Percentiles rank a stretch among this genome's conserved stretches.
These are phyloP conservation scores for Clarias laeviceps DNA, from an alignment of 2,797 vertebrate genomes.

Conservation along the genomic window DNA sequence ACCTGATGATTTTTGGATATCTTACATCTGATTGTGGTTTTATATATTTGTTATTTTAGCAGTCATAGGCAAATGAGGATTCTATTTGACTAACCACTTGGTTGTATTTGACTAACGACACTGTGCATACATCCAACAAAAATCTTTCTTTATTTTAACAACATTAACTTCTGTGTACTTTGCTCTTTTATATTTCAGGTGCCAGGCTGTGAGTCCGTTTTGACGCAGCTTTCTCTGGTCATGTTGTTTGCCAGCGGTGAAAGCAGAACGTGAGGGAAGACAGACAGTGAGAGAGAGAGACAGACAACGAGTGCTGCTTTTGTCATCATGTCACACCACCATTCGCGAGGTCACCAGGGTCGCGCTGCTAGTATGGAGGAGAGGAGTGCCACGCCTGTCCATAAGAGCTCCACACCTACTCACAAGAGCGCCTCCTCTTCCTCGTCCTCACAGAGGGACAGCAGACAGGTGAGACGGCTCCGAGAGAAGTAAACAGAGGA, in stretches of 20 bases:
- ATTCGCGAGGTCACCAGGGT: slow-evolving; percentile 69
- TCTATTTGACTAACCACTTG: slow-evolving; percentile 34
- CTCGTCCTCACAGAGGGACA: slow-evolving; percentile 91
- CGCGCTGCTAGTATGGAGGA: slow-evolving; percentile 93
- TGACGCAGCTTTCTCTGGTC: slow-evolving; percentile 30
- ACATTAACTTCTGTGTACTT: not conserved
- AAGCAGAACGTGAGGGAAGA: slow-evolving; percentile 37
- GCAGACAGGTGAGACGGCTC: slow-evolving; percentile 85
- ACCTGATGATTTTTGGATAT: not conserved
- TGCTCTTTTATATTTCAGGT: slow-evolving; percentile 44
- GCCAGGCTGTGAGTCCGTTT: slow-evolving; percentile 4
- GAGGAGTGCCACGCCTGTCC: slow-evolving; percentile 80
- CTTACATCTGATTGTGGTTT: not conserved
- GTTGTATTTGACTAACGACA: slow-evolving; percentile 23
- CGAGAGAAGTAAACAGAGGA: not conserved
- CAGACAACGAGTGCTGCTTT: slow-evolving; percentile 9
- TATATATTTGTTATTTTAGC: slow-evolving; percentile 34
- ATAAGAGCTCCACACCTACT: slow-evolving; percentile 88
- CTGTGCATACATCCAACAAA: not conserved
- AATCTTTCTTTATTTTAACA: not conserved
- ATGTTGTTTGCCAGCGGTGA: slow-evolving; percentile 33
- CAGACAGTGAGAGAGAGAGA: not conserved
- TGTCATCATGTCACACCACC: slow-evolving; percentile 72
- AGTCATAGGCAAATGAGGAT: slow-evolving; percentile 18
- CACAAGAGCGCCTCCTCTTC: slow-evolving; percentile 95